Evolutionary conservation across 2,888 invertebrate genomes (phyloP), one percentile per base, ranked within the genome.

Genomic region (Cosmorhoe ocellata): DNA sequence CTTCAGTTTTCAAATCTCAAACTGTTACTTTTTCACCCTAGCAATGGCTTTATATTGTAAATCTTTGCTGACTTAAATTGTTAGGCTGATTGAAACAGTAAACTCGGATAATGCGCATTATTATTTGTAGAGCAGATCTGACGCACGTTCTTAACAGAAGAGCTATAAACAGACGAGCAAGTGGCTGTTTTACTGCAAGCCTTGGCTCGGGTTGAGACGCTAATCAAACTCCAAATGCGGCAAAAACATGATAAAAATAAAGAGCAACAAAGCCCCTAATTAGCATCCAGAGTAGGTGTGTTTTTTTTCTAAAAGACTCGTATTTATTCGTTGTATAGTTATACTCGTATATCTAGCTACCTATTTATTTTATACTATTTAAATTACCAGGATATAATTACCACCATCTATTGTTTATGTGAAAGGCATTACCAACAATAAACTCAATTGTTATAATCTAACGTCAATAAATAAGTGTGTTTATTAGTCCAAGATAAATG

Each of bases 61-160:
- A 58, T 49, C 58, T 18, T 56, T 81, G 81, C 73, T 84, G 77
- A 71, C 81, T 68, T 58, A 84, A 84, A 45, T 57, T 47, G 83
- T 88, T 84, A 81, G 36, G 22, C 42, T 63, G 68, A 85, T 84
- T 79, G 75, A 65, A 75, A 76, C 57, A 61, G 75, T 73, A 83
- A 64, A 83, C 75, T 71, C 42, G 63, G 59, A 71, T 73, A 70
- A 76, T 75, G 66, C 69, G 71, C 69, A 66, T 71, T 71, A 62
- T 76, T 83, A 74, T 84, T 79, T 81, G 70, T 74, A 66, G 66
- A 74, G 67, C 59, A 69, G 64, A 66, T 68, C 67, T 81, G 76
- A 79, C 77, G 83, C 82, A 85, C 74, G 77, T 67, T 64, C 54
- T 66, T 64, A 70, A 71, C 53, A 68, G 47, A 67, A 57, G 61